phyloP scores from a whole-genome alignment of 2,888 invertebrate species.

The Scelioninae gen. 1 region DNA sequence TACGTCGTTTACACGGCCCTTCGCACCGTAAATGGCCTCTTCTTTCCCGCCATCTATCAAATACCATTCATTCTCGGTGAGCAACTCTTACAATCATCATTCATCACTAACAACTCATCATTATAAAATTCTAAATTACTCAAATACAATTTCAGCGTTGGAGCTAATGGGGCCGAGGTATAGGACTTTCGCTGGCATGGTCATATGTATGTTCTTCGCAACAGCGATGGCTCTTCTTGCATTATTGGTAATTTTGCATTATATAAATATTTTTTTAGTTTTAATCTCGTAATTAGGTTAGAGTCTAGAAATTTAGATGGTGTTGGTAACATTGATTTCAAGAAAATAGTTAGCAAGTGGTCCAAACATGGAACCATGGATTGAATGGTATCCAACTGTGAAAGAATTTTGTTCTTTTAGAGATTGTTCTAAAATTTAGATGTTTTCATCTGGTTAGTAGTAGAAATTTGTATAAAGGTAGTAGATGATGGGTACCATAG shows the following conservation, averaged over 20 bases:
- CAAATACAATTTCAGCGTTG: too few relatives aligned
- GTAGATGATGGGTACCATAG: too few relatives aligned
- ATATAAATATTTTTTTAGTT: too few relatives aligned
- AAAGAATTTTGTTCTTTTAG: too few relatives aligned
- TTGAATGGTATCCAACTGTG: too few relatives aligned
- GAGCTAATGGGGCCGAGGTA: slow-evolving; percentile 88
- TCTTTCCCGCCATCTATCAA: slow-evolving; percentile 89
- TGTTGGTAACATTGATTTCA: too few relatives aligned
- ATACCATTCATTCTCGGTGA: slow-evolving; percentile 88
- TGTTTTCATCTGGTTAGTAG: background rate
- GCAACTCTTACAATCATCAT: slow-evolving; percentile 48
- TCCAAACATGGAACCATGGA: too few relatives aligned
- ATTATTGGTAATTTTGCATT: slow-evolving; percentile 85
- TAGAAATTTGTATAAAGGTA: too few relatives aligned
- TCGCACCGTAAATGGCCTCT: slow-evolving; percentile 87
- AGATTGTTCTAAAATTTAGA: background rate
- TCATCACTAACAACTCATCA: background rate
- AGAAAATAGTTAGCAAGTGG: too few relatives aligned
- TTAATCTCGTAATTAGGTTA: too few relatives aligned
- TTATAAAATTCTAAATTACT: background rate
- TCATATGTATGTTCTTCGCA: slow-evolving; percentile 88
- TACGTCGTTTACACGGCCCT: slow-evolving; percentile 87
- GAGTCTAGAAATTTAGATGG: too few relatives aligned
- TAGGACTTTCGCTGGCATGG: slow-evolving; percentile 88
- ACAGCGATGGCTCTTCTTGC: slow-evolving; percentile 88